phyloP scores from a whole-genome alignment of 1,140 invertebrate species.

The Cyclina sinensis region DNA sequence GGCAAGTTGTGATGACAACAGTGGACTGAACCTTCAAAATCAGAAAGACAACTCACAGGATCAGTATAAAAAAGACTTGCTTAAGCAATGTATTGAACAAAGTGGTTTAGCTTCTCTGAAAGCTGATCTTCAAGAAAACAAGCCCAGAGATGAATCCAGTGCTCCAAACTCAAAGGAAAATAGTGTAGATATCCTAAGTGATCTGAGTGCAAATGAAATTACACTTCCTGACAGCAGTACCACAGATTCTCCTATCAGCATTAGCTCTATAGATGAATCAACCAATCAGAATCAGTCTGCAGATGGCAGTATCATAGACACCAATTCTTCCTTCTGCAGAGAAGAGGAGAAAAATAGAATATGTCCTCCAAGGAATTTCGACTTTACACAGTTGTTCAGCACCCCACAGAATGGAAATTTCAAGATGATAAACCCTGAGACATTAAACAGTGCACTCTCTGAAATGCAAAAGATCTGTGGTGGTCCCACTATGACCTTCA shows the following conservation, averaged over 20 bases:
- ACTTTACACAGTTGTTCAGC: conserved; percentile 38
- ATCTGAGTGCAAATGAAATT: background rate
- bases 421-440: conserved; percentile 11
- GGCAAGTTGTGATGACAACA: background rate
- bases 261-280: conserved; percentile 33
- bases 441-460: conserved; percentile 37
- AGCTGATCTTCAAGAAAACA: background rate
- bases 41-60: background rate
- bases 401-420: conserved; percentile 14
- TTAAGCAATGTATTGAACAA: conserved; percentile 48
- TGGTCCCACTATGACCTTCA: conserved; percentile 47
- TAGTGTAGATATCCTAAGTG: background rate
- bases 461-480: conserved; percentile 57
- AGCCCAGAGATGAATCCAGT: background rate
- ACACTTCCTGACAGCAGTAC: conserved; percentile 20
- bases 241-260: conserved; percentile 45
- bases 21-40: background rate
- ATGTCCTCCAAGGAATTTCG: background rate
- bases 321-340: conserved; percentile 19
- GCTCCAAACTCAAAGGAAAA: background rate
- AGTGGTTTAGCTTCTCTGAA: conserved; percentile 49
- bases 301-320: background rate
- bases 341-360: conserved; percentile 8
- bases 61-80: conserved; percentile 5
- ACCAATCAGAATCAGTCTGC: conserved; percentile 42